phyloP scores from a whole-genome alignment of 1,140 invertebrate species.

The Ganaspis sp. region DNA sequence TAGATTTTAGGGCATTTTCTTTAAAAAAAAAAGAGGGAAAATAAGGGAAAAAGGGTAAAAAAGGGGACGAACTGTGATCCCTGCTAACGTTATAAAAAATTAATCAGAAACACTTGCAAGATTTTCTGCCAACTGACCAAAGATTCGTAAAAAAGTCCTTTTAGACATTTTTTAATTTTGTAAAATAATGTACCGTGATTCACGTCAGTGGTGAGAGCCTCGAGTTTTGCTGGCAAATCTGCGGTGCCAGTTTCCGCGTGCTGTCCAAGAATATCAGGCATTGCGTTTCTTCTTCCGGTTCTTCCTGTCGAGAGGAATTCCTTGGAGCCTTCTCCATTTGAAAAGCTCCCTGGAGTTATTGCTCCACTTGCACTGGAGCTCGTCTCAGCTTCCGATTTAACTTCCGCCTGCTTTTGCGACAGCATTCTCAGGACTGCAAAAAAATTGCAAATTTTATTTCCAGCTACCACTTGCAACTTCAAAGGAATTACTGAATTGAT shows the following conservation, averaged over 20 bases:
- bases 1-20: no score
- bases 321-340: conserved; percentile 72
- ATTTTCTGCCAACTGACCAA: no score
- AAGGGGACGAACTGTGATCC: no score
- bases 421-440: conserved; percentile 70
- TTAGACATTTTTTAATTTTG: background rate
- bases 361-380: conserved; percentile 58
- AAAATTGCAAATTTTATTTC: background rate
- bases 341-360: conserved; percentile 62
- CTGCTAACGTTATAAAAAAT: no score
- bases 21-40: no score
- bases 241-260: conserved; percentile 81
- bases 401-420: conserved; percentile 65
- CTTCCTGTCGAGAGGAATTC: conserved; percentile 88
- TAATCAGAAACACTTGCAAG: no score
- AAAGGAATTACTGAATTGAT: background rate
- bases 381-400: conserved; percentile 54
- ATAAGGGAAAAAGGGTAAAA: no score
- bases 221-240: conserved; percentile 82
- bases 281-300: conserved; percentile 86
- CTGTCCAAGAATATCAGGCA: conserved; percentile 84
- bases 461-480: background rate
- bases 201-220: conserved; percentile 78
- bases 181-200: conserved; percentile 47
- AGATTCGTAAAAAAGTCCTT: background rate